Conservation (phyloP, 2,797 vertebrate species). For the Spheniscus humboldti region DNA sequence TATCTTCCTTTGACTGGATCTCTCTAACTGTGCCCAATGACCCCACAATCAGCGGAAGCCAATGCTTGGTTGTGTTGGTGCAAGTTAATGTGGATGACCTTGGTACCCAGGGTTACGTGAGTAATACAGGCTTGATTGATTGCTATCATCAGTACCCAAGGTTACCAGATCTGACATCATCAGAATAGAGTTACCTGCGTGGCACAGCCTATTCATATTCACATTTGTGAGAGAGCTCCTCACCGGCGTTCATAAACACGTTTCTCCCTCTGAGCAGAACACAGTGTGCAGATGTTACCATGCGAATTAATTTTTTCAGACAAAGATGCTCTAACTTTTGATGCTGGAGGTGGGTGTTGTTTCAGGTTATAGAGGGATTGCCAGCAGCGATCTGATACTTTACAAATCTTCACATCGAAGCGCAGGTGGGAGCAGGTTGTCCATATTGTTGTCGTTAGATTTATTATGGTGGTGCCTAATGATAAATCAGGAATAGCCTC, state of each 20-base stretch:
- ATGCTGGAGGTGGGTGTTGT: neutral
- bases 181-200: neutral
- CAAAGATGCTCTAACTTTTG: neutral
- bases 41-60: neutral
- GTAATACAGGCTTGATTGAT: neutral
- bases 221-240: neutral
- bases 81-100: neutral
- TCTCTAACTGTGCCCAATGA: neutral
- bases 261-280: constrained; percentile 13
- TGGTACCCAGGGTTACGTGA: neutral
- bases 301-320: neutral
- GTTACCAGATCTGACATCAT: constrained; percentile 26
- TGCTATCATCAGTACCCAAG: constrained; percentile 13
- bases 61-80: neutral
- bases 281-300: neutral
- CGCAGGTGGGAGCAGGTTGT: neutral
- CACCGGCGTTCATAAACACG: neutral
- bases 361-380: neutral
- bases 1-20: neutral
- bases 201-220: constrained; percentile 8
- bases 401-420: neutral
- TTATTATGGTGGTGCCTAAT: neutral
- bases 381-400: neutral
- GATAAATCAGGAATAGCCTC: neutral
- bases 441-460: neutral